These are phyloP conservation scores for Drosophila navojoa DNA, from an alignment of 1,140 invertebrate species.

Conservation along the genomic window DNA sequence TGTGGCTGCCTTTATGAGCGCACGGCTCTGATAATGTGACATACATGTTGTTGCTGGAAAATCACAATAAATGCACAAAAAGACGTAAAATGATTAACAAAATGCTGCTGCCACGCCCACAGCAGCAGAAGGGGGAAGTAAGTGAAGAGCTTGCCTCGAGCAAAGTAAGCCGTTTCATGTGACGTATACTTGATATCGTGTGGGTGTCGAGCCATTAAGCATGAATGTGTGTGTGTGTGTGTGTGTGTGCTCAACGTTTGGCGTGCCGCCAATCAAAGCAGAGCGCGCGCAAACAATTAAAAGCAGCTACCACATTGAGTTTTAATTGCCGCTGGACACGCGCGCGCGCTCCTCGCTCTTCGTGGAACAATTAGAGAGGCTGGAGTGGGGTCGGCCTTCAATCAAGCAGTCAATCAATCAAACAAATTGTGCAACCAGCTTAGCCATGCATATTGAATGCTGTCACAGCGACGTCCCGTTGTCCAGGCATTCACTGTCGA, in stretches of 20 bases:
- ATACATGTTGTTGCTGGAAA: conserved; percentile 31
- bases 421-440: conserved; percentile 72
- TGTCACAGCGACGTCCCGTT: conserved; percentile 47
- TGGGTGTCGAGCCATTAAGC: conserved; percentile 65
- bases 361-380: conserved; percentile 15
- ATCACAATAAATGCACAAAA: conserved; percentile 59
- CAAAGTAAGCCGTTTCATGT: conserved; percentile 18
- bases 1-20: conserved; percentile 52
- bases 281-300: conserved; percentile 72
- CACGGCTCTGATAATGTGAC: conserved; percentile 29
- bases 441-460: conserved; percentile 75
- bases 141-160: neutral
- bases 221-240: conserved; percentile 38
- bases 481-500: neutral
- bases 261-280: conserved; percentile 66
- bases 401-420: conserved; percentile 76
- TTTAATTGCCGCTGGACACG: conserved; percentile 75
- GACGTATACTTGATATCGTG: conserved; percentile 61
- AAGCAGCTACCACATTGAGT: conserved; percentile 61
- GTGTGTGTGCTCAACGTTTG: conserved; percentile 52
- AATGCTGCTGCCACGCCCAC: neutral
- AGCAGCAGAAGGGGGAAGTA: neutral
- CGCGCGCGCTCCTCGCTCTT: conserved; percentile 39
- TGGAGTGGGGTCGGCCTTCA: conserved; percentile 8
- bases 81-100: conserved; percentile 68